Conservation (phyloP, 2,113 vertebrate species). For the Neogale vison region DNA sequence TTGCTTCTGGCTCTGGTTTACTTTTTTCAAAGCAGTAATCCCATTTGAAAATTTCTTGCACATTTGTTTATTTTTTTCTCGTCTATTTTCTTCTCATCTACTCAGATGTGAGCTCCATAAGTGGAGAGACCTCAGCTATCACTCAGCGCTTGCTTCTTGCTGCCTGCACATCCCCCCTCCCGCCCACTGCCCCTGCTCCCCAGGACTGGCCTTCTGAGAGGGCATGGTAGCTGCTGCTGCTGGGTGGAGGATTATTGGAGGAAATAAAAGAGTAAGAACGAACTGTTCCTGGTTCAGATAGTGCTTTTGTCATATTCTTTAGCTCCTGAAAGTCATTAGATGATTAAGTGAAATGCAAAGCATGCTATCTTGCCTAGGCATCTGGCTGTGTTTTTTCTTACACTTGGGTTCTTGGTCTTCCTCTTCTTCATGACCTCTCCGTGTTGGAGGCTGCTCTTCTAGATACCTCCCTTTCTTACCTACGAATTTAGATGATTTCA, state of each 20-base stretch:
- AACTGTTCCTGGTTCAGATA: background rate
- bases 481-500: background rate
- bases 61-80: background rate
- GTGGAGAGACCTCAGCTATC: background rate
- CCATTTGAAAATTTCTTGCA: background rate
- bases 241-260: background rate
- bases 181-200: background rate
- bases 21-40: background rate
- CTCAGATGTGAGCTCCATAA: background rate
- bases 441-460: background rate
- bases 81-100: background rate
- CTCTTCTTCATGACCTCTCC: background rate
- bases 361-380: background rate
- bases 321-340: background rate
- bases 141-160: background rate
- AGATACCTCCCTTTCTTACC: background rate
- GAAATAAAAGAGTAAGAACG: background rate
- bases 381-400: background rate
- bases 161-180: rapidly evolving
- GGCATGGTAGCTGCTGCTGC: too few relatives aligned
- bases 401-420: background rate
- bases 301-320: background rate
- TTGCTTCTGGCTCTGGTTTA: background rate
- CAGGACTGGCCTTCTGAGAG: background rate
- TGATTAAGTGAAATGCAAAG: slow-evolving; percentile 25